These are phyloP conservation scores for Xiphias gladius DNA, from an alignment of 2,113 vertebrate genomes.

Conservation along the genomic window DNA sequence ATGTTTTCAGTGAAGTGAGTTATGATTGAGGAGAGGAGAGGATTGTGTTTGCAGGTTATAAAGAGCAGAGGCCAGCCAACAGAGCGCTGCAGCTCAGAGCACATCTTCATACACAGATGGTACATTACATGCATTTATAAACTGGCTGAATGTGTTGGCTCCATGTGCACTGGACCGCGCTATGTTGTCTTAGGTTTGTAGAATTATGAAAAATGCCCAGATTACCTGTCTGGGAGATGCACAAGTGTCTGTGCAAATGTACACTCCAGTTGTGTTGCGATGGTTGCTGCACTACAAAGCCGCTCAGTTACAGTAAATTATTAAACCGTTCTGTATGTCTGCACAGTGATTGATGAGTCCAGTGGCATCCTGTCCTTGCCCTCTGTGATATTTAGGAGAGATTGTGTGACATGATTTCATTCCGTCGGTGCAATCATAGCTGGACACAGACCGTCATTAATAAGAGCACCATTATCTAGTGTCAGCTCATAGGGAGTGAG, in stretches of 20 bases:
- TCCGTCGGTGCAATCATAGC: conserved; percentile 72
- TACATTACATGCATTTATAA: conserved; percentile 46
- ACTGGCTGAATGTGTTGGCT: conserved; percentile 37
- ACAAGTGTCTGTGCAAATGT: not conserved
- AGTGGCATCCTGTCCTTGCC: conserved; percentile 61
- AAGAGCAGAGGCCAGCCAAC: conserved; percentile 7
- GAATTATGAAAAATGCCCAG: conserved; percentile 19
- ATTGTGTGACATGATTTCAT: conserved; percentile 82
- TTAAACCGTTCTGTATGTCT: conserved; percentile 52
- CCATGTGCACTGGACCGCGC: conserved; percentile 10
- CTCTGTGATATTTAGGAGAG: conserved; percentile 69
- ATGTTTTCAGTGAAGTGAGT: conserved; percentile 54
- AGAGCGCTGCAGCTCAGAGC: conserved; percentile 12
- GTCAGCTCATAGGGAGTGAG: conserved; percentile 27
- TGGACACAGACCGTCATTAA: conserved; percentile 66
- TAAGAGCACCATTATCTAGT: conserved; percentile 52
- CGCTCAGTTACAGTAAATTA: conserved; percentile 59
- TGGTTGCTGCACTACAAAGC: conserved; percentile 32
- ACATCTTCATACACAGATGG: conserved; percentile 32
- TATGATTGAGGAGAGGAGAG: conserved; percentile 43
- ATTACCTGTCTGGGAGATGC: conserved; percentile 17
- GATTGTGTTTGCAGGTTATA: conserved; percentile 36
- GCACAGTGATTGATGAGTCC: conserved; percentile 59
- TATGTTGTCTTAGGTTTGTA: conserved; percentile 29
- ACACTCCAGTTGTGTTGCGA: not conserved